Conservation (phyloP, 2,888 invertebrate genomes). For the Hololepta plana region DNA sequence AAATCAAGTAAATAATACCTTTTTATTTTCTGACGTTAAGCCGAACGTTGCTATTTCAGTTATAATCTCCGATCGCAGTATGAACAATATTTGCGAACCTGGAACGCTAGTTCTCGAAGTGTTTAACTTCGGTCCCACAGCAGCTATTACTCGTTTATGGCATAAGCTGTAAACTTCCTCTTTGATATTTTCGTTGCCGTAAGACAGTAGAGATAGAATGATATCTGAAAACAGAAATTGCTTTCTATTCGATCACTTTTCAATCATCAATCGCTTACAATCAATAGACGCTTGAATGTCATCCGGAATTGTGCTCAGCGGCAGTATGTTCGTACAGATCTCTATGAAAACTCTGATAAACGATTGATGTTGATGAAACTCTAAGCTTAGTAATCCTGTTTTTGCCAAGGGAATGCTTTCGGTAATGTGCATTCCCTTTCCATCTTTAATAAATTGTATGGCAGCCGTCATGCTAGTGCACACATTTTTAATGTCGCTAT, state of each 20-base stretch:
- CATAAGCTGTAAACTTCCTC: constrained; percentile 35
- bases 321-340: constrained; percentile 17
- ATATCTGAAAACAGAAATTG: constrained; percentile 20
- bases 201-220: constrained; percentile 35
- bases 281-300: constrained; percentile 8
- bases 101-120: constrained; percentile 16
- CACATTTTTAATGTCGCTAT: constrained; percentile 25
- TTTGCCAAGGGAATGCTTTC: constrained; percentile 30
- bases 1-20: too few species aligned
- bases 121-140: constrained; percentile 33
- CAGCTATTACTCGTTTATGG: constrained; percentile 31
- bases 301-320: constrained; percentile 12
- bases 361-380: constrained; percentile 37
- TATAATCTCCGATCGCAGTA: constrained; percentile 37
- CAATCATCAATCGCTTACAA: constrained; percentile 4
- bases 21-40: constrained; percentile 26
- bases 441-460: constrained; percentile 26
- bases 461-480: constrained; percentile 29
- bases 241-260: background rate
- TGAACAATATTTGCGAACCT: constrained; percentile 32
- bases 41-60: constrained; percentile 48
- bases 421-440: constrained; percentile 15
- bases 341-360: constrained; percentile 27
- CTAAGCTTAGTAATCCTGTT: constrained; percentile 34
- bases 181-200: constrained; percentile 34